Evolutionary conservation across 2,888 invertebrate genomes (phyloP).

Genomic region (Eugnorisma glareosa): DNA sequence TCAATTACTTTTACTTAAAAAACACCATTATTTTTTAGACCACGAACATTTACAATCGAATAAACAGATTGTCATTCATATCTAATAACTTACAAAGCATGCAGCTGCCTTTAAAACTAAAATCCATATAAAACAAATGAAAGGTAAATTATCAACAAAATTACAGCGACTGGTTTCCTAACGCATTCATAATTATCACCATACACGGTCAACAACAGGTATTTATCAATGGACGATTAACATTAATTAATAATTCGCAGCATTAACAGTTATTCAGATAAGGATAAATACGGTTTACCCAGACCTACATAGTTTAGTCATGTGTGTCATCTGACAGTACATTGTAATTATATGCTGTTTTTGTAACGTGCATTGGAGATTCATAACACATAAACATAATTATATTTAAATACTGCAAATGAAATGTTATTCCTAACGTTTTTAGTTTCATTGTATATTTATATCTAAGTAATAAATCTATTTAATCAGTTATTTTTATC

Average conservation of each 20-base stretch:
- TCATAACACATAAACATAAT: constrained; percentile 19
- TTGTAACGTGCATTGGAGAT: constrained; percentile 18
- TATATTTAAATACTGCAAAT: constrained; percentile 63
- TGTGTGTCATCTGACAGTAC: constrained; percentile 24
- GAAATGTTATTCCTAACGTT: constrained; percentile 36
- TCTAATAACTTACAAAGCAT: constrained; percentile 2
- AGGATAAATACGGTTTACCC: constrained; percentile 45
- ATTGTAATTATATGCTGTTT: constrained; percentile 1
- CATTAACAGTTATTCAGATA: constrained; percentile 42
- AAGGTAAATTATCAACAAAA: constrained; percentile 14
- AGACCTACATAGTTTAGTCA: constrained; percentile 48
- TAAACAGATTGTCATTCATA: neutral
- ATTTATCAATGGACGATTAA: constrained; percentile 47
- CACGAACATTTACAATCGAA: neutral
- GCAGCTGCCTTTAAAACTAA: constrained; percentile 1
- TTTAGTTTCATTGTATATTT: neutral
- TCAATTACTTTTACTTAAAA: neutral
- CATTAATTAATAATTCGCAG: constrained; percentile 48
- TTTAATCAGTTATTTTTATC: no score
- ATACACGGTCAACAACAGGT: constrained; percentile 23
- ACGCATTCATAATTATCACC: constrained; percentile 30
- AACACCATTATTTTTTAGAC: neutral
- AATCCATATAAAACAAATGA: neutral
- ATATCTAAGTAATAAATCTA: neutral
- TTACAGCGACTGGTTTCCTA: constrained; percentile 31